Evolutionary conservation across 37 sponge, comb jelly and placozoan genomes (phyloP), one percentile per base, ranked within the genome.

Genomic region (Axinella damicornis): DNA sequence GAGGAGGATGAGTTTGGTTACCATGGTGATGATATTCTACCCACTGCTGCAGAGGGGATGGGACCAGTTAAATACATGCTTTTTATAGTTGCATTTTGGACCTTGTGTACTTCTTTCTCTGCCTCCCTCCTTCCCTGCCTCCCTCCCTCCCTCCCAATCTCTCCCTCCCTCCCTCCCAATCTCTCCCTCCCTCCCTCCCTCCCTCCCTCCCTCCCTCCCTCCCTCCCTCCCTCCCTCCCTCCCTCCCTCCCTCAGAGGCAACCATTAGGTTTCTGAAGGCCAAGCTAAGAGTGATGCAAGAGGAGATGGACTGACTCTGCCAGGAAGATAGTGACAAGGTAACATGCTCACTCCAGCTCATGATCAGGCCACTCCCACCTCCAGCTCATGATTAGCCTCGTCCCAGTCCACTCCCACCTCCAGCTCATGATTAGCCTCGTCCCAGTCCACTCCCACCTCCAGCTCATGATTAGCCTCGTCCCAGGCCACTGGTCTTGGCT

Each of bases 281-380:
- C 21, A 99, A 99, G 63, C 77, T 99, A 32, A 71, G 93, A 60
- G 99, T 99, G 46, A 78, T 95, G 88, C 91, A 99, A 60, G 99
- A 99, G 58, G 99, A 99, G 58, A 79, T 99, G 71, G 99, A 99
- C 61, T 52, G 91, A 40, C 74, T 94, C 27, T 85, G 80, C 53
- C 79, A 78, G 30, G 94, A 99, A 52, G 68, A 72, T 73, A 88
- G 63, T n/a, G 64, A 79, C 0, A 87, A 93, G 85, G 96, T 93
- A 21, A 22, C 15, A 30, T 34, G 40, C 34, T 46, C 46, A 46
- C 6, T 4, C 46, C 9, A 9, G 46, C 46, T 46, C n/a, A n/a
- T n/a, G n/a, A n/a, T n/a, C n/a, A n/a, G n/a, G n/a, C n/a, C n/a
- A n/a, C n/a, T n/a, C n/a, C n/a, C n/a, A n/a, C n/a, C n/a, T n/a